Base-by-base conservation (phyloP, 2,888 invertebrate genomes). In the Caenorhabditis sp. region DNA sequence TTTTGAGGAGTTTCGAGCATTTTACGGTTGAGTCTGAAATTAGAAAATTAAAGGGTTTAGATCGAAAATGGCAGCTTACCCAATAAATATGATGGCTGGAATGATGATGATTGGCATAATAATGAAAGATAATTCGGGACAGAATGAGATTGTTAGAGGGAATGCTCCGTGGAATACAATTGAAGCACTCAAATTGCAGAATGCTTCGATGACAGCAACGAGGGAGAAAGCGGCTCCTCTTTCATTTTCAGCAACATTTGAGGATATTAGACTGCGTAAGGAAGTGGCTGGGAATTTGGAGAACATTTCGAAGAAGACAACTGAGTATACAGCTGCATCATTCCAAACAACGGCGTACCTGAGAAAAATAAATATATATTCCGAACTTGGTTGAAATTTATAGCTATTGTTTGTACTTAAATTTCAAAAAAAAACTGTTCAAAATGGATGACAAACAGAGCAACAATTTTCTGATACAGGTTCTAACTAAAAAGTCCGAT, bases 91-190 rank as follows among this genome's bases (percentile, higher is more conserved):
- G 50, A 79, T 65, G 0, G 79, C 73, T 27, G 77, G 75, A 10
- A 79, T 21, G 20, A 79, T 69, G 36, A 72, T 50, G 4, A 69
- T 53, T 1, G 78, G 67, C 77, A 82, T 82, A 10, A 82, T 62
- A 54, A 77, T 57, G 54, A 82, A 82, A 20, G 80, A 82, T 5
- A 78, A 53, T 38, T 82, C 72, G 1, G 82, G 82, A 43, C 77
- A 76, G 56, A 78, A 71, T 14, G 63, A 59, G n/a, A 82, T 56
- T 1, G 82, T 75, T 14, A 70, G 59, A 7, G 82, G 82, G 58
- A 77, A 81, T 8, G 74, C 58, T 1, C 71, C 50, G 49, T 82
- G 82, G 63, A 82, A 82, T 20, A 77, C 62, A 54, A 76, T 50
- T 1, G 82, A 69, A 1, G 80, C 70, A 17, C 72, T 60, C 52